Conservation (phyloP, 2,113 vertebrate genomes). For the Solenodon paradoxus region DNA sequence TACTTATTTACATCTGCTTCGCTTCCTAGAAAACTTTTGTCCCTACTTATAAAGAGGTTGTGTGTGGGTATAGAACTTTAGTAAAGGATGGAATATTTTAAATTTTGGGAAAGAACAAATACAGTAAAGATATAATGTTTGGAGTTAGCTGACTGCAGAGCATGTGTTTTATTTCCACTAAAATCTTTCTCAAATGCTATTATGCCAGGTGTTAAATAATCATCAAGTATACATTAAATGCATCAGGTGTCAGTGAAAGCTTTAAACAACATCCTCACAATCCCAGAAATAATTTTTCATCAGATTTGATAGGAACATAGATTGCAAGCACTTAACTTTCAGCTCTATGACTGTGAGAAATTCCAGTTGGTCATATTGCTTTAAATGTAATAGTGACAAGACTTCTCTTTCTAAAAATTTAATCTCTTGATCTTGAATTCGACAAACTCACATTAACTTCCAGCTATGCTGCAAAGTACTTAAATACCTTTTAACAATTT, state of each 20-base stretch:
- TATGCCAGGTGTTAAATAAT: not conserved
- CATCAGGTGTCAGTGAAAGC: not conserved
- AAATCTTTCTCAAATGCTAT: not conserved
- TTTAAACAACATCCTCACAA: not conserved
- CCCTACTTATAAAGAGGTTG: not conserved
- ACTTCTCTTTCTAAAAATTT: not conserved
- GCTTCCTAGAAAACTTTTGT: not conserved
- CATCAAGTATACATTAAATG: not conserved
- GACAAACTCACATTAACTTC: not conserved
- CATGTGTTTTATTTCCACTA: not conserved
- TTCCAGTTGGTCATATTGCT: not conserved
- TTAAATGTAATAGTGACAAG: slow-evolving; percentile 6
- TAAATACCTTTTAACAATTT: not conserved
- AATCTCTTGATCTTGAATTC: slow-evolving; percentile 23
- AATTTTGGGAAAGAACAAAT: not conserved
- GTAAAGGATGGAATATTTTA: not conserved
- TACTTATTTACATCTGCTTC: not conserved
- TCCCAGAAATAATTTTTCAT: not conserved
- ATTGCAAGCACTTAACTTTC: not conserved
- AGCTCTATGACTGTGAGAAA: not conserved
- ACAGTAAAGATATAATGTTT: not conserved
- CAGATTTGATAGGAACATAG: not conserved
- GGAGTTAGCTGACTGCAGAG: not conserved
- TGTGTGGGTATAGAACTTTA: rapidly evolving
- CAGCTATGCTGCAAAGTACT: not conserved